Evolutionary conservation across 2,113 vertebrate species (phyloP).

Genomic region (Melanerpes aurifrons): DNA sequence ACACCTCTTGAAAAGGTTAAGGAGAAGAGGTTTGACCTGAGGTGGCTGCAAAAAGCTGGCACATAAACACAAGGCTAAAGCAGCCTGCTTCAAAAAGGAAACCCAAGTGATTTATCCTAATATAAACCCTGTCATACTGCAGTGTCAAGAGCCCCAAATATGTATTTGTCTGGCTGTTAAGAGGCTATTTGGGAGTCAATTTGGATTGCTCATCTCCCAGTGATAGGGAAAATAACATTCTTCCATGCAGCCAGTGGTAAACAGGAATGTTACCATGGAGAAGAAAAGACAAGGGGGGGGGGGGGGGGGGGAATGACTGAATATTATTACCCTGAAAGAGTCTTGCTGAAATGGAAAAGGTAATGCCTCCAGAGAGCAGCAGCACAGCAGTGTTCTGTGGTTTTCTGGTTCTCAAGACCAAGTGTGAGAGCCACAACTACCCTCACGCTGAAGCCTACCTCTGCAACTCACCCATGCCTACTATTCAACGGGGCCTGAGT

Average conservation of each 20-base stretch:
- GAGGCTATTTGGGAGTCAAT: not conserved
- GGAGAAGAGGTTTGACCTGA: not conserved
- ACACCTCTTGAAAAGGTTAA: not conserved
- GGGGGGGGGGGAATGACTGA: not conserved
- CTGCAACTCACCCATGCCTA: too few relatives aligned
- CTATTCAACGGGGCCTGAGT: not conserved
- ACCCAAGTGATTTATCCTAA: not conserved
- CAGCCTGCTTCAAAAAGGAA: not conserved
- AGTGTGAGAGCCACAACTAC: not conserved
- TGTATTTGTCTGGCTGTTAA: not conserved
- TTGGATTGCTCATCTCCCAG: not conserved
- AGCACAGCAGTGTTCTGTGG: not conserved
- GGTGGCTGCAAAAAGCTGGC: not conserved
- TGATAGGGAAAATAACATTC: not conserved
- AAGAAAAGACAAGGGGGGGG: not conserved
- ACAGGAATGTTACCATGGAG: not conserved
- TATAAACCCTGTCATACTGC: not conserved
- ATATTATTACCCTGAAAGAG: not conserved
- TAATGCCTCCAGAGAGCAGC: not conserved
- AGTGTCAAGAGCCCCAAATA: not conserved
- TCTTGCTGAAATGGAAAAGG: not conserved
- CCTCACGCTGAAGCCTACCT: not conserved
- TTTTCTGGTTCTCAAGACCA: not conserved
- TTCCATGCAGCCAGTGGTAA: not conserved
- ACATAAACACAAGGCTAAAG: not conserved